phyloP scores from a whole-genome alignment of 2,113 vertebrate genomes.

The Centropus bengalensis region DNA sequence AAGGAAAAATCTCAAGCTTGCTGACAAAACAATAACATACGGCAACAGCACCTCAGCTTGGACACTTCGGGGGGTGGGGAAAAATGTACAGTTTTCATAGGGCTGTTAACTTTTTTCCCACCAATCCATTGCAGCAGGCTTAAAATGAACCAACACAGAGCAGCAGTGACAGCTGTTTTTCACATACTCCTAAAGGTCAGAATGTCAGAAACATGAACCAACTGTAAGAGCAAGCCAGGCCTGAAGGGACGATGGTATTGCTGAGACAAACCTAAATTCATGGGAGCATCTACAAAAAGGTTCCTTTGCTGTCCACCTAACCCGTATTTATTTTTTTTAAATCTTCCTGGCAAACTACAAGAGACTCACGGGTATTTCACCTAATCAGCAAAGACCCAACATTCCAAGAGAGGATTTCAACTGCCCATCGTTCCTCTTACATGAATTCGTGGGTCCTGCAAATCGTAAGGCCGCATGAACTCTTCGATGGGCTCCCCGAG shows the following conservation, averaged over 20 bases:
- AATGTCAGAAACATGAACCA: not conserved
- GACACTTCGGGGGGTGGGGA: not conserved
- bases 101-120: not conserved
- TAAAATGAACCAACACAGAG: not conserved
- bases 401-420: not conserved
- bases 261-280: not conserved
- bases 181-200: not conserved
- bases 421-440: conserved; percentile 73
- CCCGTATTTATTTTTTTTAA: no score
- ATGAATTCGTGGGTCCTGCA: conserved; percentile 93
- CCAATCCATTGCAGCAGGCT: not conserved
- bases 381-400: not conserved
- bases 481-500: conserved; percentile 94
- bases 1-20: not conserved
- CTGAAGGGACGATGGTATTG: not conserved
- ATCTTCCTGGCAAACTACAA: not conserved
- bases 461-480: conserved; percentile 92
- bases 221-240: not conserved
- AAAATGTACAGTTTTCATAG: not conserved
- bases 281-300: not conserved
- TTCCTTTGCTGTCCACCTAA: not conserved
- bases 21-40: not conserved
- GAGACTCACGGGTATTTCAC: not conserved
- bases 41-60: not conserved
- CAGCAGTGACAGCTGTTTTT: not conserved